Conservation (phyloP, 2,113 vertebrate species). For the Reinhardtius hippoglossoides region DNA sequence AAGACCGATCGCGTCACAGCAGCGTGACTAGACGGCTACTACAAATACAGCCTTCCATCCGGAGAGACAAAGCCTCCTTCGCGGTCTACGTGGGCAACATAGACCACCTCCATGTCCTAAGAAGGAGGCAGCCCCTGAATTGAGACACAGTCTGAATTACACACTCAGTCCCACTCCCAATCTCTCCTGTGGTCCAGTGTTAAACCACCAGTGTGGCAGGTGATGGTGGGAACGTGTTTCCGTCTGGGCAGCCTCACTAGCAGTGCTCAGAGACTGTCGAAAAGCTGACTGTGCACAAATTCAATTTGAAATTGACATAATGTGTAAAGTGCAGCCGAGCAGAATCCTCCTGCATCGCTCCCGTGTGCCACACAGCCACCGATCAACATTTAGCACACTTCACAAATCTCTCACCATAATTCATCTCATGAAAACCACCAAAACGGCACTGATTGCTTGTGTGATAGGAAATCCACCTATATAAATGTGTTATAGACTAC, state of each 20-base stretch:
- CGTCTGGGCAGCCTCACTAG: not conserved
- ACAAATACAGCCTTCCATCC: no score
- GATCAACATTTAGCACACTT: constrained; percentile 55
- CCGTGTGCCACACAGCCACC: constrained; percentile 63
- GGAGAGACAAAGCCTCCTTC: no score
- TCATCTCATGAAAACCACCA: constrained; percentile 76
- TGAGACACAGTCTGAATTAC: not conserved
- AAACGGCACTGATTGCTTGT: constrained; percentile 86
- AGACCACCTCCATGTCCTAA: no score
- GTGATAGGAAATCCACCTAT: constrained; percentile 88
- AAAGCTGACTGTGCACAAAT: not conserved
- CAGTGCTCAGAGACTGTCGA: not conserved
- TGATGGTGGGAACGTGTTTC: not conserved
- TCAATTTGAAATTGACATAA: not conserved
- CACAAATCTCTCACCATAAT: constrained; percentile 66
- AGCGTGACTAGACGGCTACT: no score
- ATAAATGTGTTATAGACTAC: constrained; percentile 92
- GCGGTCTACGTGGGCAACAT: no score
- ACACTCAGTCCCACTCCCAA: not conserved
- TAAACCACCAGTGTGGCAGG: constrained; percentile 3
- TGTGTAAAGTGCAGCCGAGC: not conserved
- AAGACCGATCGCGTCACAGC: no score
- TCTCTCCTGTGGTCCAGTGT: constrained; percentile 37
- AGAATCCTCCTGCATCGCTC: constrained; percentile 43
- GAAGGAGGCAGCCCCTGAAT: not conserved